Percentiles rank a stretch among this genome's conserved stretches.
phyloP scores from a whole-genome alignment of 2,797 vertebrate genomes.

The Silurus lanzhouensis region DNA sequence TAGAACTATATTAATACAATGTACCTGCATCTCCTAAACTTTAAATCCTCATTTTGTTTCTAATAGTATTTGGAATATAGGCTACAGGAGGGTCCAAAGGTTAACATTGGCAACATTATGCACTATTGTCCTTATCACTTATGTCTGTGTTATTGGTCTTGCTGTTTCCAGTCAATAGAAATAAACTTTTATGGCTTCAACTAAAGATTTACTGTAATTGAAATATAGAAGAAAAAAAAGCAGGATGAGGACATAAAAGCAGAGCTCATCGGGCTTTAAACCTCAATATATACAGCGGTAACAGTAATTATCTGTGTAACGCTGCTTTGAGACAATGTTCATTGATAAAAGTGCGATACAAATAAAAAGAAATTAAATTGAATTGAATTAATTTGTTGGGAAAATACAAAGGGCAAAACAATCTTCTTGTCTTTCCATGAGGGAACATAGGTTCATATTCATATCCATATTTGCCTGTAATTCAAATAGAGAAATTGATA shows the following conservation, averaged over 20 bases:
- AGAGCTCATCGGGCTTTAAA: too few relatives aligned
- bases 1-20: constrained; percentile 39
- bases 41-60: neutral
- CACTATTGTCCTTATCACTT: too few relatives aligned
- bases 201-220: neutral
- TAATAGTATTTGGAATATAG: neutral
- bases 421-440: neutral
- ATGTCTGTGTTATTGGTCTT: neutral
- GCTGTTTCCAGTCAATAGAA: neutral
- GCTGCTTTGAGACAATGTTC: too few relatives aligned
- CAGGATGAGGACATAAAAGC: neutral
- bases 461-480: constrained; percentile 47
- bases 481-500: neutral
- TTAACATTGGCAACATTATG: neutral
- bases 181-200: neutral
- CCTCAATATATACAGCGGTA: too few relatives aligned
- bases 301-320: too few relatives aligned
- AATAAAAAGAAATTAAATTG: too few relatives aligned
- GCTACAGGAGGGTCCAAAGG: neutral
- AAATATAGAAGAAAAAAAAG: neutral
- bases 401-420: too few relatives aligned
- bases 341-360: too few relatives aligned
- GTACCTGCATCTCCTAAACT: neutral
- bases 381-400: too few relatives aligned
- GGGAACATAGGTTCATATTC: neutral